phyloP scores from a whole-genome alignment of 2,113 vertebrate species.

The Vombatus ursinus region DNA sequence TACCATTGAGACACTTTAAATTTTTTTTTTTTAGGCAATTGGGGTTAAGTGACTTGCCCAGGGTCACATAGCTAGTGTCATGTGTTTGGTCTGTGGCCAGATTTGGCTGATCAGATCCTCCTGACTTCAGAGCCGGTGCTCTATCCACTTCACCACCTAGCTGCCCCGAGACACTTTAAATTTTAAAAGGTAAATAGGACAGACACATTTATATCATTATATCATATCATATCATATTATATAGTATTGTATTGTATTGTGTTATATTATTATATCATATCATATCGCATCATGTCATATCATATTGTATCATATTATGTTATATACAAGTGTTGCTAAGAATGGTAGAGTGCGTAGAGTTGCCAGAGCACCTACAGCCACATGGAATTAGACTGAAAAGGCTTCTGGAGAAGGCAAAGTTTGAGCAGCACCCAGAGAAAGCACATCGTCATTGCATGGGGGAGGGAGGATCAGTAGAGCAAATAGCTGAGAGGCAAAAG shows the following conservation, averaged over 20 bases:
- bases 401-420: slow-evolving; percentile 23
- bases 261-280: neutral
- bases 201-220: neutral
- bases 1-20: slow-evolving; percentile 47
- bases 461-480: neutral
- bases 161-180: slow-evolving; percentile 33
- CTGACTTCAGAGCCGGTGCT: too few species aligned
- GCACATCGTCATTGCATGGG: slow-evolving; percentile 13
- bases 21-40: neutral
- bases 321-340: neutral
- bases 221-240: too few species aligned
- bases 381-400: slow-evolving; percentile 33
- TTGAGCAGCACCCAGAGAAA: slow-evolving; percentile 39
- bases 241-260: neutral
- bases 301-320: neutral
- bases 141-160: too few species aligned
- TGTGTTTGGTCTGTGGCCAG: too few species aligned
- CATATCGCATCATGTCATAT: neutral
- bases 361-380: slow-evolving; percentile 12
- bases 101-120: too few species aligned
- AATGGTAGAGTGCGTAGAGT: neutral
- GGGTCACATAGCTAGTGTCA: too few species aligned
- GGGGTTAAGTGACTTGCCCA: too few species aligned
- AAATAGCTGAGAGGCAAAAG: neutral
- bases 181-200: slow-evolving; percentile 21